These are phyloP conservation scores for Pararge aegeria DNA, from an alignment of 1,140 invertebrate species.

Conservation along the genomic window DNA sequence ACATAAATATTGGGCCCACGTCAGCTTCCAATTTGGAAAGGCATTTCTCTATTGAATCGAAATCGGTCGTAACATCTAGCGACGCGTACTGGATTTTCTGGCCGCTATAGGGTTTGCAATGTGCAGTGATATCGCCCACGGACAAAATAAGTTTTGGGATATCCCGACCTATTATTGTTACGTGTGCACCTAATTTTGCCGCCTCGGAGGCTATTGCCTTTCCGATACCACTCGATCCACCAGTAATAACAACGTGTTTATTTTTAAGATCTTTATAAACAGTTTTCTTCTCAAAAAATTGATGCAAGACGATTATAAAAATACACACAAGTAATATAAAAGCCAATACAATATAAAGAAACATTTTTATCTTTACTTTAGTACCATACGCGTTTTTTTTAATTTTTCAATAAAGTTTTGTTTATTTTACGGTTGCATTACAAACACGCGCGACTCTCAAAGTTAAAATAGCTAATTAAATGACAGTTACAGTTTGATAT, in stretches of 20 bases:
- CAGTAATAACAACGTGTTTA: slow-evolving; percentile 89
- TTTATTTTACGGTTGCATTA: too few species aligned
- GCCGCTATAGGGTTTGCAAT: slow-evolving; percentile 54
- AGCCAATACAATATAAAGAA: slow-evolving; percentile 23
- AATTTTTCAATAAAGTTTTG: neutral
- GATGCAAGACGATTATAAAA: slow-evolving; percentile 36
- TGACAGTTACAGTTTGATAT: too few species aligned
- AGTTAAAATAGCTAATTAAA: too few species aligned
- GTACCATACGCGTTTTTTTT: slow-evolving; percentile 3
- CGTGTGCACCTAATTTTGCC: slow-evolving; percentile 89
- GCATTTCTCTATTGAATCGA: slow-evolving; percentile 82
- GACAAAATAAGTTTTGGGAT: slow-evolving; percentile 83
- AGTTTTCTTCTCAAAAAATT: slow-evolving; percentile 50
- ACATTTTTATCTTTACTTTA: slow-evolving; percentile 21
- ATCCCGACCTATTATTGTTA: slow-evolving; percentile 94
- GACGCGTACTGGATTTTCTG: slow-evolving; percentile 87
- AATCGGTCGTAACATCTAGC: slow-evolving; percentile 87
- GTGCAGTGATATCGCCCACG: slow-evolving; percentile 80
- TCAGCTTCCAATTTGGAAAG: slow-evolving; percentile 80
- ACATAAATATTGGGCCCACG: slow-evolving; percentile 90
- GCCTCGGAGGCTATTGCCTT: slow-evolving; percentile 89
- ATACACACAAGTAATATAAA: slow-evolving; percentile 28
- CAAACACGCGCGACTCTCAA: too few species aligned
- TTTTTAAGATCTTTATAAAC: slow-evolving; percentile 63
- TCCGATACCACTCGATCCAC: slow-evolving; percentile 97